Conservation (phyloP, 2,888 invertebrate species). For the Tromatobia lineatoria region DNA sequence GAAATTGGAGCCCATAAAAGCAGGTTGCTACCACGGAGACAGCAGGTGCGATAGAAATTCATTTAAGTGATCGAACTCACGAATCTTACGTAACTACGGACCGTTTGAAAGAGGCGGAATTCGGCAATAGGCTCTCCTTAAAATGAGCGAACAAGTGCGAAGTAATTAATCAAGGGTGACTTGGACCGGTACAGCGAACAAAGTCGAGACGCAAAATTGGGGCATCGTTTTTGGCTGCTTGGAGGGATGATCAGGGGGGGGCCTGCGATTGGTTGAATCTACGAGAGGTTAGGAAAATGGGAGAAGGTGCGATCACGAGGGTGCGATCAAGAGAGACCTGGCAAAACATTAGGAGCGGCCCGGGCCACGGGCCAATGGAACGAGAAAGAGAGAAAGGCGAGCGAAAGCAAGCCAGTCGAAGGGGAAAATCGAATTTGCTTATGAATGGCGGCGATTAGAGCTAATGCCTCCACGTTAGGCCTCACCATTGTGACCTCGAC, state of each 20-base stretch:
- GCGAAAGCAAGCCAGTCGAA: slow-evolving; percentile 60
- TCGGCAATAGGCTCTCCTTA: background rate
- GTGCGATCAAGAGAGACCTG: slow-evolving; percentile 70
- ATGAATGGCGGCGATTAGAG: slow-evolving; percentile 79
- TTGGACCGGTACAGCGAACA: slow-evolving; percentile 13
- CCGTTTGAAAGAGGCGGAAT: background rate
- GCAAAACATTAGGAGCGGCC: slow-evolving; percentile 76
- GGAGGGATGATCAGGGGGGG: background rate
- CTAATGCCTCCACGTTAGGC: slow-evolving; percentile 76
- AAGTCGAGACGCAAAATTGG: slow-evolving; percentile 49
- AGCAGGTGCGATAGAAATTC: background rate
- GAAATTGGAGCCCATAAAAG: background rate
- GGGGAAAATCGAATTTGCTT: slow-evolving; percentile 78
- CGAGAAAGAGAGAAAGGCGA: slow-evolving; percentile 20
- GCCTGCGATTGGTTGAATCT: slow-evolving; percentile 12
- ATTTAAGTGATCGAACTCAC: background rate
- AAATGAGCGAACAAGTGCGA: slow-evolving; percentile 43
- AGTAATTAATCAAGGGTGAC: slow-evolving; percentile 44
- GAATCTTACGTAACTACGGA: background rate
- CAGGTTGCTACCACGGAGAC: background rate
- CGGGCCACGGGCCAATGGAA: slow-evolving; percentile 52
- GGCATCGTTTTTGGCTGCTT: slow-evolving; percentile 20
- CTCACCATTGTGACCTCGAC: slow-evolving; percentile 72
- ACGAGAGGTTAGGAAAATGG: slow-evolving; percentile 42
- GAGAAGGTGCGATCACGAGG: slow-evolving; percentile 37